These are phyloP conservation scores for Colius striatus DNA, from an alignment of 2,113 vertebrate genomes.

Conservation along the genomic window DNA sequence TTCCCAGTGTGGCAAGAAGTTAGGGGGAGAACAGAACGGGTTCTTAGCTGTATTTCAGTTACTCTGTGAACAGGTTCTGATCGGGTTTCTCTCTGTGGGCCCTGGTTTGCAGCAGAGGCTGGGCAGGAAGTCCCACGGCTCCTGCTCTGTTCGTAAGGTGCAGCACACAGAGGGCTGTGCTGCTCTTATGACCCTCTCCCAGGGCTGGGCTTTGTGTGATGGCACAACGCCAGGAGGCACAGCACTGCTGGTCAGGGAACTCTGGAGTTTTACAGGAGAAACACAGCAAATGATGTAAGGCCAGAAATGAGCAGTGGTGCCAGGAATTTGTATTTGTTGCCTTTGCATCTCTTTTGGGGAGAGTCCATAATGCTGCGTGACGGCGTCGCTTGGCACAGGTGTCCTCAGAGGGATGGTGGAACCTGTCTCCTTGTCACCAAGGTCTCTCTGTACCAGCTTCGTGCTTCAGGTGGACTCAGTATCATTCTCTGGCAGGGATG, in stretches of 20 bases:
- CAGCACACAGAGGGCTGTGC: not conserved
- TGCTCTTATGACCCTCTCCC: not conserved
- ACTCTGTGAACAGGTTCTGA: not conserved
- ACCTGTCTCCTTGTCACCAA: not conserved
- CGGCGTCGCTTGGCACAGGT: not conserved
- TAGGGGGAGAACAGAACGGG: not conserved
- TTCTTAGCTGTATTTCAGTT: not conserved
- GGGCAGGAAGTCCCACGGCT: rapidly evolving
- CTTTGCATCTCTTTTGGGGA: not conserved
- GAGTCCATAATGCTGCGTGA: rapidly evolving
- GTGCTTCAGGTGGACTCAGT: not conserved
- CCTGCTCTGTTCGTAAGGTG: not conserved
- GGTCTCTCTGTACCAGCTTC: not conserved
- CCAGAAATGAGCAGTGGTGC: not conserved
- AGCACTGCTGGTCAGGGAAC: not conserved
- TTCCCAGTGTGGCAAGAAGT: not conserved
- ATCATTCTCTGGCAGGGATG: not conserved
- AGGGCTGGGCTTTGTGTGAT: not conserved
- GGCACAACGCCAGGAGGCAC: not conserved
- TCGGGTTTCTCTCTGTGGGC: not conserved
- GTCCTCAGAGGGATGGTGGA: not conserved
- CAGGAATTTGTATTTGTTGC: not conserved
- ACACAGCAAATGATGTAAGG: not conserved
- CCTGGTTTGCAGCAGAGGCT: not conserved
- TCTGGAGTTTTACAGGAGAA: not conserved